A percentile compares a stretch with the other conserved stretches of the same genome.
Evolutionary conservation across 1,140 invertebrate genomes (phyloP).

Genomic region (fruit fly (Drosophila melanogaster)): DNA sequence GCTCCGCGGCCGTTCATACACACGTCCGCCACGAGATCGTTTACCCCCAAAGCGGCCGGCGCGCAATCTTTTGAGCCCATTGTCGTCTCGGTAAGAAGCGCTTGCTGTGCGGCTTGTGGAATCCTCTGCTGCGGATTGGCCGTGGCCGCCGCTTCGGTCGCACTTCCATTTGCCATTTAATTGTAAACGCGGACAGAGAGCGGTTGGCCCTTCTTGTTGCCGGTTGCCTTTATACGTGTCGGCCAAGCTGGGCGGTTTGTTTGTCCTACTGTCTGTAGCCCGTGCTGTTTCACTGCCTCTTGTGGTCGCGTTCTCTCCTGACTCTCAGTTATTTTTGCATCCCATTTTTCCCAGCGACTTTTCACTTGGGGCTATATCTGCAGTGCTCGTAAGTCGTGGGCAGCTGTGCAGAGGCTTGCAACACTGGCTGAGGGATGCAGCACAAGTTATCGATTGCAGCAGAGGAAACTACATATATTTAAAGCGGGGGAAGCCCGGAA

Average conservation of each 20-base stretch:
- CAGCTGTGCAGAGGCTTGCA: no score
- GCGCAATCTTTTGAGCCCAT: slow-evolving; percentile 21
- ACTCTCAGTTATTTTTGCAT: slow-evolving; percentile 56
- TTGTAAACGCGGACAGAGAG: slow-evolving; percentile 1
- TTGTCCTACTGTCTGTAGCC: background rate
- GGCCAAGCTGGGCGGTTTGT: background rate
- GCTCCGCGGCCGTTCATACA: slow-evolving; percentile 51
- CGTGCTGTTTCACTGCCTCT: slow-evolving; percentile 18
- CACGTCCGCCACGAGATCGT: slow-evolving; percentile 75
- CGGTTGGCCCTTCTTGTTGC: background rate
- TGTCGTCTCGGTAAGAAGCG: slow-evolving; percentile 23
- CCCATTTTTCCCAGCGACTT: slow-evolving; percentile 61
- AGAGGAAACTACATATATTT: no score
- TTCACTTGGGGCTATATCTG: slow-evolving; percentile 36
- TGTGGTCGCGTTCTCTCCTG: slow-evolving; percentile 44
- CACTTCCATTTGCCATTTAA: slow-evolving; percentile 76
- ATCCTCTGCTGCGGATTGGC: slow-evolving; percentile 25
- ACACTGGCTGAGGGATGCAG: no score
- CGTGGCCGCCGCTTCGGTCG: slow-evolving; percentile 51
- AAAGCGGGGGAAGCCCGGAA: no score
- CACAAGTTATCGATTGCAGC: no score
- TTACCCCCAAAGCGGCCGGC: slow-evolving; percentile 32
- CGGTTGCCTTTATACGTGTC: background rate
- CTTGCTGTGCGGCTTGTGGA: slow-evolving; percentile 40
- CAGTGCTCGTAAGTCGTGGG: background rate